Evolutionary conservation across 2,113 vertebrate genomes (phyloP), one percentile per base, ranked within the genome.

Genomic region (Ardeotis arabs): DNA sequence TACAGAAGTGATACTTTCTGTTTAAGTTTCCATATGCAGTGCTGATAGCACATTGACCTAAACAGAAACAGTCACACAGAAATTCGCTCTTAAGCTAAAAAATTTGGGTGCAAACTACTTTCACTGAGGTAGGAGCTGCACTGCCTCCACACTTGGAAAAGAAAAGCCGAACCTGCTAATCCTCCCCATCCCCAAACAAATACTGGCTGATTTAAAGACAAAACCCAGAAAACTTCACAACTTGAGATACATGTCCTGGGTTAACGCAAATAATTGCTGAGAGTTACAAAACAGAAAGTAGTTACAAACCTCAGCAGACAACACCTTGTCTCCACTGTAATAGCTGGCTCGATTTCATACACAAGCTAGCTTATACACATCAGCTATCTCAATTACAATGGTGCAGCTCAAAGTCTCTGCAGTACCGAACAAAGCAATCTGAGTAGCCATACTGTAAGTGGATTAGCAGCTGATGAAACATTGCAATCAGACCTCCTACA

Each of bases 381-480:
- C 56, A 73, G 84, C 77, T 84, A 41, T 58, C 92, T 91, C 82
- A 2, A 75, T 91, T 89, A 87, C 90, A 75, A 14, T 0, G 13
- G 7, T 2, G 35, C 2, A 49, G 75, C 85, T 24, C 52, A 16
- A 39, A 41, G 79, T 1, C 87, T 68, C 84, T 47, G 84, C 66
- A 78, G 78, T 6, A 47, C 33, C 0, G 1, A 87, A 23, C 52
- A 21, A 9, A 67, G 56, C 88, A 35, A 85, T 64, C 75, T 73
- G 67, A 93, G 90, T 47, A 97, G 72, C 45, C 39, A 2, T 5
- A 18, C 88, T 49, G 62, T 75, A 92, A 93, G 77, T 0, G 44
- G 86, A 95, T 87, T 81, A 94, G 94, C 84, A 74, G 93, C 56
- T 47, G 91, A 62, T 67, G 87, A 84, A 87, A 81, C 10, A 8